A percentile compares a stretch with the other conserved stretches of the same genome.
phyloP scores from a whole-genome alignment of 2,113 vertebrate species.

The Ammodytes dubius region DNA sequence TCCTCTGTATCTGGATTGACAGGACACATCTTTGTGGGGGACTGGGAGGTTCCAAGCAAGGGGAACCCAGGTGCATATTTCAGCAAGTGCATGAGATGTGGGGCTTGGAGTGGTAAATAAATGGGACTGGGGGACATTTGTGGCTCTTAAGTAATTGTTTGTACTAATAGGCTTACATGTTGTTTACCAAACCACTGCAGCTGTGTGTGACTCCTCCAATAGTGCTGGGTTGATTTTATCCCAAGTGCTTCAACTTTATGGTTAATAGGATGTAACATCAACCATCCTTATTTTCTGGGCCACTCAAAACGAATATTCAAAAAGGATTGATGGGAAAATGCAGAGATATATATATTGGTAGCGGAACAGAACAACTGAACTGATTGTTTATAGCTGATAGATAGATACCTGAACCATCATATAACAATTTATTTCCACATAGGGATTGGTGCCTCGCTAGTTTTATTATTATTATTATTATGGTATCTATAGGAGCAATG shows the following conservation, averaged over 20 bases:
- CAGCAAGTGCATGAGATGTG: conserved; percentile 57
- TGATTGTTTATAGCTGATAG: not conserved
- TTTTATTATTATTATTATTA: too few species aligned
- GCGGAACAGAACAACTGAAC: not conserved
- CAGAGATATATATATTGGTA: too few species aligned
- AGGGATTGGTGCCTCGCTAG: too few species aligned
- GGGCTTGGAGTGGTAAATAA: conserved; percentile 11
- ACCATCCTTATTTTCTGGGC: not conserved
- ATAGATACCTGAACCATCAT: not conserved
- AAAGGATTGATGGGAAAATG: too few species aligned
- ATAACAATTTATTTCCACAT: not conserved
- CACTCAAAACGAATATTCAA: too few species aligned
- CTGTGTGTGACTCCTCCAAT: not conserved
- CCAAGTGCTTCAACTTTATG: not conserved
- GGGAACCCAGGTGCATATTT: conserved; percentile 75
- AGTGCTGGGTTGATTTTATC: not conserved
- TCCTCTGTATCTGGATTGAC: conserved; percentile 80
- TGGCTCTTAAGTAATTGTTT: not conserved
- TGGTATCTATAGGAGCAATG: too few species aligned
- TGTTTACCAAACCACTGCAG: not conserved
- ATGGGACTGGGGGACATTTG: not conserved
- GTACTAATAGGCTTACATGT: not conserved
- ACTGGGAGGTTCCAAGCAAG: conserved; percentile 57
- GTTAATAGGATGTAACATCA: not conserved
- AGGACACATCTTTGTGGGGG: conserved; percentile 79